Base-by-base conservation (phyloP, 2,888 invertebrate genomes). In the Augiades crinisus region DNA sequence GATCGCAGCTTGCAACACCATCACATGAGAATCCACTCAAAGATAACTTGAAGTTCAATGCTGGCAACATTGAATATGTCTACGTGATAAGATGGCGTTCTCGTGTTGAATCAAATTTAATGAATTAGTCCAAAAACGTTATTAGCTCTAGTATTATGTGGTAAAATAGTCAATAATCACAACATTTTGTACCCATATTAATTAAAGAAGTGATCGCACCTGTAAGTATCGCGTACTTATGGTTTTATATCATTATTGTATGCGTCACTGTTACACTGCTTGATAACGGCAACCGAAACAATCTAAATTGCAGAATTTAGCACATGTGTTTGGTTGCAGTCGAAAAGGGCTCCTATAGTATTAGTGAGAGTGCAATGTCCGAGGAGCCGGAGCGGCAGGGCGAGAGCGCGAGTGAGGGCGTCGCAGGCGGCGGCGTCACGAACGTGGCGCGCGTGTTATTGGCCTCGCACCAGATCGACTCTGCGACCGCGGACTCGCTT, bases 401-500 rank as follows among this genome's bases (percentile, higher is more conserved):
- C 70, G 88, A 87, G 75, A 68, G 80, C 73, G 78, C 79, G 77
- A 78, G 72, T 71, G 85, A 84, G 64, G 76, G 74, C 64, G 73
- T 68, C 74, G 71, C 75, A 78, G 90, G 63, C 81, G 83, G 79
- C 89, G 91, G 81, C 86, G 91, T 61, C 87, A 88, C 66, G 83
- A 91, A 64, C 70, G 65, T 75, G 68, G 87, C 91, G 65, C 91
- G 93, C 64, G 90, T 93, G 75, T 85, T 91, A 69, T 85, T 94
- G 78, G 90, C 91, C 67, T 91, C 93, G 59, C 90, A 91, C 65
- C 94, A 94, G 72, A 81, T 93, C 74, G 92, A 92, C 71, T 88
- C 88, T 69, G 88, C 93, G 63, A 91, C 91, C 64, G 90, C 91
- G 71, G 92, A 92, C 64, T 93, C 94, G 68, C 91, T 94, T 78